These are phyloP conservation scores for Dolichopus griseipennis DNA, from an alignment of 2,888 invertebrate genomes.

Conservation along the genomic window DNA sequence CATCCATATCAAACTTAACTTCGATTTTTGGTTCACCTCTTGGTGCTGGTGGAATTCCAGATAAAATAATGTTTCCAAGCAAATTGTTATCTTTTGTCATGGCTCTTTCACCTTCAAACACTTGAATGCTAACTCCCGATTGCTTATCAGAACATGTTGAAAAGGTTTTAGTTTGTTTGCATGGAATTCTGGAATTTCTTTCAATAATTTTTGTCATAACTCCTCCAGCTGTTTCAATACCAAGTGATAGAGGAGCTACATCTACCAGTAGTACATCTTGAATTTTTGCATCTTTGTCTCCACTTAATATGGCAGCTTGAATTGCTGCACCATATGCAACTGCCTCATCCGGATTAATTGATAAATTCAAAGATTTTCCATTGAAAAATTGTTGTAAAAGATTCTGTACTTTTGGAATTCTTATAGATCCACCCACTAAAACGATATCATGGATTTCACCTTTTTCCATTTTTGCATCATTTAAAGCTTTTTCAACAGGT, in stretches of 20 bases:
- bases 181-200: constrained; percentile 62
- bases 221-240: constrained; percentile 73
- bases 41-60: no score
- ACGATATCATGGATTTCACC: no score
- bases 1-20: constrained; percentile 34
- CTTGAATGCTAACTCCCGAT: constrained; percentile 63
- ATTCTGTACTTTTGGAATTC: neutral
- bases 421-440: no score
- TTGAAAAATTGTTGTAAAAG: constrained; percentile 67
- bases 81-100: constrained; percentile 92
- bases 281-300: constrained; percentile 61
- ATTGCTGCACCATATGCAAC: constrained; percentile 54
- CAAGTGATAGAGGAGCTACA: constrained; percentile 28
- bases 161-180: constrained; percentile 36
- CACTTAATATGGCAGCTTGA: constrained; percentile 36
- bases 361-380: constrained; percentile 61
- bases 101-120: constrained; percentile 57
- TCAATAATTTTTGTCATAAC: constrained; percentile 71
- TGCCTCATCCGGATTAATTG: constrained; percentile 73
- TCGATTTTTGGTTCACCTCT: no score
- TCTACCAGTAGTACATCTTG: constrained; percentile 47
- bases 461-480: no score
- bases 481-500: constrained; percentile 38
- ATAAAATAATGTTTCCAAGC: constrained; percentile 46
- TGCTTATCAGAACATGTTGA: constrained; percentile 44